These are phyloP conservation scores for Saguinus imperator DNA, from an alignment of 2,113 vertebrate species.

Conservation along the genomic window DNA sequence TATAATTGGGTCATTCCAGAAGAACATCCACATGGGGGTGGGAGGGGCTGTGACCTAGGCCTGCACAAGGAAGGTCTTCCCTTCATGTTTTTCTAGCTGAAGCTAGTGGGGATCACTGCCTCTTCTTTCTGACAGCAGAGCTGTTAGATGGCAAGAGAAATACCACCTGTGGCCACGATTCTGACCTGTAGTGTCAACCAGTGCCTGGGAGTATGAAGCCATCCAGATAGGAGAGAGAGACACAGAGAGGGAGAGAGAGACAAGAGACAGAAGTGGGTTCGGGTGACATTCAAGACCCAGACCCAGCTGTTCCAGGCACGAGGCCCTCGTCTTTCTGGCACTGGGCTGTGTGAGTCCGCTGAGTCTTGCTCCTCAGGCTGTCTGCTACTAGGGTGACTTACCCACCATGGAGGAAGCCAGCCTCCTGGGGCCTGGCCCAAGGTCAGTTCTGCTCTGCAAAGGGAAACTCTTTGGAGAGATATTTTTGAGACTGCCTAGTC, in stretches of 20 bases:
- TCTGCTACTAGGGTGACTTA: neutral
- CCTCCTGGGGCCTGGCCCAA: neutral
- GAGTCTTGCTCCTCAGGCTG: neutral
- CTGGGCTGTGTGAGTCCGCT: fast-evolving
- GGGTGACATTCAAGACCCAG: neutral
- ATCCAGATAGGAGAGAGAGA: neutral
- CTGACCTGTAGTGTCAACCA: neutral
- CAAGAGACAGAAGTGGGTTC: neutral
- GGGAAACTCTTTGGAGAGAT: neutral
- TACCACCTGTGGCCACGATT: neutral
- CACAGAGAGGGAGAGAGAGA: neutral
- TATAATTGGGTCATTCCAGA: neutral
- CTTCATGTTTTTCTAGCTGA: neutral
- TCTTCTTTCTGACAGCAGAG: neutral
- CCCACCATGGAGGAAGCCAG: neutral
- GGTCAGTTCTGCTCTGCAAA: neutral
- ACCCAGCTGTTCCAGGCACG: fast-evolving
- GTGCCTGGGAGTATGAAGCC: neutral
- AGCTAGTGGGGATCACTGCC: neutral
- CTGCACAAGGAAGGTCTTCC: neutral
- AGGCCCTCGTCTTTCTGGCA: neutral
- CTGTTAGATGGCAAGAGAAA: neutral
- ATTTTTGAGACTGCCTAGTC: neutral
- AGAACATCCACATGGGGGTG: neutral
- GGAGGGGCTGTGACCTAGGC: neutral